Evolutionary conservation across 1,140 invertebrate genomes (phyloP).

Genomic region (Platyscapa corneri): DNA sequence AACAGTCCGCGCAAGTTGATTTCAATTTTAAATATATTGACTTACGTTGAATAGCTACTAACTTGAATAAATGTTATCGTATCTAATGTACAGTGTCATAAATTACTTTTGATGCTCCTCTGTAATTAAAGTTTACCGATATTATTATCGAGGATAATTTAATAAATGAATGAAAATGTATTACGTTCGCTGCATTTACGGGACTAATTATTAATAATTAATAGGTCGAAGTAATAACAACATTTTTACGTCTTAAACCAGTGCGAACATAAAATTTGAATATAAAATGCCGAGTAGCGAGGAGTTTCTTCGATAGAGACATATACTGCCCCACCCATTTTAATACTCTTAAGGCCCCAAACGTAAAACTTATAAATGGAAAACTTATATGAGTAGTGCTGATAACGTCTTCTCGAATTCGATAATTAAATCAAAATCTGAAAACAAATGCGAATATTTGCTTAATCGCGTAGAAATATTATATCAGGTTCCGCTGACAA

Average conservation of each 20-base stretch:
- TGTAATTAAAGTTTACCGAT: not conserved
- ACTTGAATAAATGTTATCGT: not conserved
- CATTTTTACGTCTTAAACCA: too few relatives aligned
- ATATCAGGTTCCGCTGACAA: too few relatives aligned
- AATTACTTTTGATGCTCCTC: not conserved
- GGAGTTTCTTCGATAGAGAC: not conserved
- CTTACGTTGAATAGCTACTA: not conserved
- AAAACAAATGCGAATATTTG: too few relatives aligned
- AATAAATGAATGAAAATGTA: not conserved
- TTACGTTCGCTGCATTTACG: not conserved
- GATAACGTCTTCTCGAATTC: too few relatives aligned
- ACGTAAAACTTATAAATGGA: too few relatives aligned
- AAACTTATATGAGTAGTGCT: too few relatives aligned
- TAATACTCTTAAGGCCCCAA: not conserved
- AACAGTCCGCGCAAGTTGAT: too few relatives aligned
- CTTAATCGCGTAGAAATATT: too few relatives aligned
- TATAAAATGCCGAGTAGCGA: not conserved
- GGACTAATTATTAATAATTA: not conserved
- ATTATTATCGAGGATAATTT: not conserved
- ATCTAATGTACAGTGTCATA: not conserved
- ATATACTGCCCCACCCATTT: not conserved
- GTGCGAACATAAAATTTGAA: not conserved
- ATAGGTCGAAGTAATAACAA: not conserved
- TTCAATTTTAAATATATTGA: not conserved
- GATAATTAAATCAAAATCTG: too few relatives aligned